These are phyloP conservation scores for Pachycephus smyrnensis DNA, from an alignment of 2,888 invertebrate species.

Conservation along the genomic window DNA sequence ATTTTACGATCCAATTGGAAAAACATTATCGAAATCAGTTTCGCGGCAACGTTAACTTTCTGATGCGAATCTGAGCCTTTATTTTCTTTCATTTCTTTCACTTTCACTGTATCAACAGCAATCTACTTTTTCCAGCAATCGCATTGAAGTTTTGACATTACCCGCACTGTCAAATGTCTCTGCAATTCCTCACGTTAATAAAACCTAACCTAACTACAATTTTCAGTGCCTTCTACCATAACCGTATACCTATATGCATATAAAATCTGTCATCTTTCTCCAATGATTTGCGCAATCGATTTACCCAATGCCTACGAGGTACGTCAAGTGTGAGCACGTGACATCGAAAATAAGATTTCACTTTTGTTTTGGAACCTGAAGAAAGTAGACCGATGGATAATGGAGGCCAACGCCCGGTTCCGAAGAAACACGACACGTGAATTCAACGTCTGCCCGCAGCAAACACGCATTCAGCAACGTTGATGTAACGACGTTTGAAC, in stretches of 20 bases:
- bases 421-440: constrained; percentile 15
- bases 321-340: not conserved
- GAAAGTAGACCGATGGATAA: constrained; percentile 21
- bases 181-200: not conserved
- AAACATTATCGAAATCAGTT: not conserved
- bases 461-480: not conserved
- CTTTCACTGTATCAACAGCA: constrained; percentile 21
- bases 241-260: no score
- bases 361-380: constrained; percentile 18
- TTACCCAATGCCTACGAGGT: not conserved
- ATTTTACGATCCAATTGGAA: not conserved
- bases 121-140: constrained; percentile 16
- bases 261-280: not conserved
- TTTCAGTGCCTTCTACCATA: not conserved
- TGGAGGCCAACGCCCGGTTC: constrained; percentile 16
- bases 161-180: not conserved
- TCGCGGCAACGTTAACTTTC: not conserved
- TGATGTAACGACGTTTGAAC: not conserved
- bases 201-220: not conserved
- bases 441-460: constrained; percentile 1
- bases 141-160: not conserved
- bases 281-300: not conserved
- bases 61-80: constrained; percentile 6
- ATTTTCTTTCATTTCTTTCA: constrained; percentile 22
- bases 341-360: constrained; percentile 14